Conservation (phyloP, 2,888 invertebrate species). For the Timema podura region DNA sequence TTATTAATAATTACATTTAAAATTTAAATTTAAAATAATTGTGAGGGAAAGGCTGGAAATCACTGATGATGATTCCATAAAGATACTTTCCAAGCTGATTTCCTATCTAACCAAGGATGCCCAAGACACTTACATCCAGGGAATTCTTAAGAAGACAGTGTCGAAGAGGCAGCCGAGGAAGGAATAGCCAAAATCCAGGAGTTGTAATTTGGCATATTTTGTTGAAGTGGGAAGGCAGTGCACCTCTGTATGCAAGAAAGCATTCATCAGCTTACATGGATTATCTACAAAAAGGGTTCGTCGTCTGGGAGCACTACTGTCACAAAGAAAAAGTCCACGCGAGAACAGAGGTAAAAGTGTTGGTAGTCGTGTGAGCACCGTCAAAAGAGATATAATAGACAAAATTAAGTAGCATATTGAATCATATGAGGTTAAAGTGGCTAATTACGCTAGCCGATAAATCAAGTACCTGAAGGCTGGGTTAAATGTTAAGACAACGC, state of each 20-base stretch:
- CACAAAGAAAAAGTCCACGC: background rate
- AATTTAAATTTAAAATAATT: no score
- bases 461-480: background rate
- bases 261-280: background rate
- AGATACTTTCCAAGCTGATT: slow-evolving; percentile 3
- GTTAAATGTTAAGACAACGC: background rate
- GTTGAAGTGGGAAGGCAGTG: background rate
- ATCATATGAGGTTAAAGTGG: background rate
- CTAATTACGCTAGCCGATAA: background rate
- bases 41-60: no score
- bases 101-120: background rate
- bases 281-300: background rate
- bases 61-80: background rate
- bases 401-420: background rate
- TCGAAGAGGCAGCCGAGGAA: background rate
- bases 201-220: slow-evolving; percentile 10
- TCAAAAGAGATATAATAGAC: background rate
- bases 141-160: background rate
- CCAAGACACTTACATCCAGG: slow-evolving; percentile 11
- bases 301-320: no score
- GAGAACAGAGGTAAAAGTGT: background rate
- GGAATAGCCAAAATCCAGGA: background rate
- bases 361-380: background rate
- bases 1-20: no score
- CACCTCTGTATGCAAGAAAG: slow-evolving; percentile 1